These are phyloP conservation scores for Ashinkailepas kermadecensis DNA, from an alignment of 2,888 invertebrate species.

Conservation along the genomic window DNA sequence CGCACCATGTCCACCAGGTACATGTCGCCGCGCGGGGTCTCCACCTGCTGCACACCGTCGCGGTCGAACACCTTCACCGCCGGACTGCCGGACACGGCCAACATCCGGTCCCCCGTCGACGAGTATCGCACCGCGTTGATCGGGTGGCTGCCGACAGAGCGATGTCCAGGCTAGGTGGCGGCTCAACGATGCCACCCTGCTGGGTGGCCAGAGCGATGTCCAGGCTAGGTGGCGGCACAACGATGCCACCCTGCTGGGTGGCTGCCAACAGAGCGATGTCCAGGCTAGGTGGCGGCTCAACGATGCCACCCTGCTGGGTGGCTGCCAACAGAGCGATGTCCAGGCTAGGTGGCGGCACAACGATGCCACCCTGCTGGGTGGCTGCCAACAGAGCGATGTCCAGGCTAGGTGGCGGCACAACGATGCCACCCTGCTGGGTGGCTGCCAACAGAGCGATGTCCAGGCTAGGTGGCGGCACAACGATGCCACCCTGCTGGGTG, in stretches of 20 bases:
- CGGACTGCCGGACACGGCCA: constrained; percentile 85
- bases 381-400: constrained; percentile 37
- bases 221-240: no score
- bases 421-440: constrained; percentile 54
- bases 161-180: no score
- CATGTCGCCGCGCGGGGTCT: constrained; percentile 91
- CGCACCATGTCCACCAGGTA: constrained; percentile 89
- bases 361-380: constrained; percentile 54
- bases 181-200: no score
- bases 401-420: no score
- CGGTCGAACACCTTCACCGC: constrained; percentile 83
- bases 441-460: constrained; percentile 37
- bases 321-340: constrained; percentile 37
- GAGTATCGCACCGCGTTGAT: constrained; percentile 86
- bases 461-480: no score
- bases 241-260: constrained; percentile 54
- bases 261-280: constrained; percentile 37
- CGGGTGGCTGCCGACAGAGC: constrained; percentile 56
- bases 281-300: no score
- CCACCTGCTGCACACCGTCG: constrained; percentile 86
- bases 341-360: no score
- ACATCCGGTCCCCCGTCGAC: constrained; percentile 82
- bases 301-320: constrained; percentile 54
- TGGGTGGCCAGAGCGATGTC: constrained; percentile 55
- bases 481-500: constrained; percentile 54